Evolutionary conservation across 2,888 invertebrate genomes (phyloP).

Genomic region (Andrena hattorfiana): DNA sequence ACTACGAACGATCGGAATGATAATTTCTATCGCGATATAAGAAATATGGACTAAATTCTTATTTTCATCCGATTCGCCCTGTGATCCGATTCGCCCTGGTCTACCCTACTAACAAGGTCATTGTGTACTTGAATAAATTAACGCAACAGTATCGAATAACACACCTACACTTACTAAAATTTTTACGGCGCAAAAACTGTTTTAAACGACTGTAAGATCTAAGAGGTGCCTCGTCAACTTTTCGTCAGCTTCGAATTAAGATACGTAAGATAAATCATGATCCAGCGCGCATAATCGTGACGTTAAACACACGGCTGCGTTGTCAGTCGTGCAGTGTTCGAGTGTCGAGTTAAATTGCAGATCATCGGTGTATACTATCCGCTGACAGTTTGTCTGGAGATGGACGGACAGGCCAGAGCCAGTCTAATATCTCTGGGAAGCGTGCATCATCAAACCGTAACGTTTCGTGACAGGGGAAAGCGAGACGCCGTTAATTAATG

Average conservation of each 20-base stretch:
- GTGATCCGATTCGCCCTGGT: too few relatives aligned
- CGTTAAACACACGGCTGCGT: slow-evolving; percentile 19
- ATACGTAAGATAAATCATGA: slow-evolving; percentile 32
- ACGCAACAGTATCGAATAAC: too few relatives aligned
- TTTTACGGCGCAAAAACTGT: too few relatives aligned
- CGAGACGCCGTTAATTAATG: slow-evolving; percentile 23
- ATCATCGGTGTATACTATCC: slow-evolving; percentile 29
- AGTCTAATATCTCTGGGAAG: slow-evolving; percentile 32
- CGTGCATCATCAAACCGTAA: slow-evolving; percentile 13
- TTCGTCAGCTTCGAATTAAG: slow-evolving; percentile 1
- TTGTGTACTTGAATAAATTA: not conserved
- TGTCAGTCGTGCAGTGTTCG: slow-evolving; percentile 27
- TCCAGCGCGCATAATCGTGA: slow-evolving; percentile 15
- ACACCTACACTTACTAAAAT: too few relatives aligned
- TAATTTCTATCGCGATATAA: too few relatives aligned
- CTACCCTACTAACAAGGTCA: not conserved
- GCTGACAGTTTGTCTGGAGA: slow-evolving; percentile 43
- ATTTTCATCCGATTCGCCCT: too few relatives aligned
- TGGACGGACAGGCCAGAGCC: slow-evolving; percentile 39
- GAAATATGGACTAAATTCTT: too few relatives aligned
- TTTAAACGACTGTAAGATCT: not conserved
- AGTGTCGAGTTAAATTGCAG: slow-evolving; percentile 37
- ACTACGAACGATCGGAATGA: too few relatives aligned
- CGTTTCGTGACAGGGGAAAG: not conserved
- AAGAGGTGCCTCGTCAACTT: not conserved